Percentiles rank a stretch among this genome's conserved stretches.
Conservation (phyloP, 2,888 invertebrate species). For the Epistrophe grossulariae region DNA sequence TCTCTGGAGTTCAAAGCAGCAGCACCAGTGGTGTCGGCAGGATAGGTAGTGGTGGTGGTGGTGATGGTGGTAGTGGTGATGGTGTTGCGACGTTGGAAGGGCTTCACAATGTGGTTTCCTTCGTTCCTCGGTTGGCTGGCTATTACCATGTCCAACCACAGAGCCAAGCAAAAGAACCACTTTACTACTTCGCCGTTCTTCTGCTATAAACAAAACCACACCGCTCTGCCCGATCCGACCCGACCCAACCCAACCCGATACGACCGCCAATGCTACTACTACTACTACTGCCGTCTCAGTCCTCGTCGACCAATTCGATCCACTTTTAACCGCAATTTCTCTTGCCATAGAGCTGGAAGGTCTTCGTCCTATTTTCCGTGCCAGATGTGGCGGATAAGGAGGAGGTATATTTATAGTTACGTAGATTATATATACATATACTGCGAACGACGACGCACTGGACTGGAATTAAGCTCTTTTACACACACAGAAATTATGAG, state of each 20-base stretch:
- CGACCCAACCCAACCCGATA: neutral
- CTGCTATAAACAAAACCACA: slow-evolving; percentile 41
- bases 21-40: slow-evolving; percentile 18
- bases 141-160: slow-evolving; percentile 74
- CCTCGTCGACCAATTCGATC: slow-evolving; percentile 59
- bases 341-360: slow-evolving; percentile 52
- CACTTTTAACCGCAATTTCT: slow-evolving; percentile 71
- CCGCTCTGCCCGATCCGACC: neutral
- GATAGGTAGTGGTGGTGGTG: slow-evolving; percentile 1
- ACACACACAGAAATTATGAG: slow-evolving; percentile 71
- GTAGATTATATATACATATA: too few relatives aligned
- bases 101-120: slow-evolving; percentile 70
- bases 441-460: slow-evolving; percentile 48
- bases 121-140: slow-evolving; percentile 73
- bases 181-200: slow-evolving; percentile 52
- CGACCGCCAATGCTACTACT: neutral
- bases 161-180: slow-evolving; percentile 74
- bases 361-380: slow-evolving; percentile 53
- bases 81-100: slow-evolving; percentile 33
- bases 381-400: slow-evolving; percentile 11
- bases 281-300: neutral
- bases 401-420: neutral
- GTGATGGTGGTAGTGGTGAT: slow-evolving; percentile 1
- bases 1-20: slow-evolving; percentile 51
- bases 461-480: slow-evolving; percentile 73